Percentiles rank a stretch among this genome's conserved stretches.
Evolutionary conservation across 2,888 invertebrate species (phyloP).

Genomic region (Idaea straminata): DNA sequence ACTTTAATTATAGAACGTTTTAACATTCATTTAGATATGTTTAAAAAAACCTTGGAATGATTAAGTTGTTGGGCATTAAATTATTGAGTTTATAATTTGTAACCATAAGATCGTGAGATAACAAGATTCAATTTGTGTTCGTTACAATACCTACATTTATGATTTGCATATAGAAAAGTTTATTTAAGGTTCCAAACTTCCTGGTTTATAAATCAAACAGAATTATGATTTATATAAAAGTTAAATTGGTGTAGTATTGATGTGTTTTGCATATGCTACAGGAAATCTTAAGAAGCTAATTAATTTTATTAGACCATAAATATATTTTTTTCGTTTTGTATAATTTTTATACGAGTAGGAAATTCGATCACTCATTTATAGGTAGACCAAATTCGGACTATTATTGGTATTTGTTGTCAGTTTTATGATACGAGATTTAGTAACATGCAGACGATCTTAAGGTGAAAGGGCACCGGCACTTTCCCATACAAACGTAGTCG

Average conservation of each 20-base stretch:
- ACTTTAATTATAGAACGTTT: not conserved
- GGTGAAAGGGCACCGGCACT: no score
- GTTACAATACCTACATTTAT: slow-evolving; percentile 5
- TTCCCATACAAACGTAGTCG: no score
- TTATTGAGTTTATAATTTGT: not conserved
- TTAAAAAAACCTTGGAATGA: not conserved
- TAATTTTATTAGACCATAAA: slow-evolving; percentile 22
- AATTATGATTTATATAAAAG: slow-evolving; percentile 8
- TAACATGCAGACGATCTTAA: slow-evolving; percentile 34
- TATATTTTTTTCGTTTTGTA: slow-evolving; percentile 23
- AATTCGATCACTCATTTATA: slow-evolving; percentile 20
- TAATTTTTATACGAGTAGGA: slow-evolving; percentile 10
- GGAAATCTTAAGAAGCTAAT: slow-evolving; percentile 23
- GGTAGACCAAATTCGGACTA: slow-evolving; percentile 13
- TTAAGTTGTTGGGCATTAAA: not conserved
- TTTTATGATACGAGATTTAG: slow-evolving; percentile 26
- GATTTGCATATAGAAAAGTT: slow-evolving; percentile 4
- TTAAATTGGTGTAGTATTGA: slow-evolving; percentile 3
- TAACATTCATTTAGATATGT: not conserved
- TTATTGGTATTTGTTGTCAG: slow-evolving; percentile 24
- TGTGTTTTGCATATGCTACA: slow-evolving; percentile 17
- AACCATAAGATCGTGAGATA: not conserved
- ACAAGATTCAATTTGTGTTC: slow-evolving; percentile 1
- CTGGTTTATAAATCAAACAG: slow-evolving; percentile 4
- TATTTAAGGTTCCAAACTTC: not conserved